Conservation (phyloP, 2,888 invertebrate genomes). For the Alloplasta piceator region DNA sequence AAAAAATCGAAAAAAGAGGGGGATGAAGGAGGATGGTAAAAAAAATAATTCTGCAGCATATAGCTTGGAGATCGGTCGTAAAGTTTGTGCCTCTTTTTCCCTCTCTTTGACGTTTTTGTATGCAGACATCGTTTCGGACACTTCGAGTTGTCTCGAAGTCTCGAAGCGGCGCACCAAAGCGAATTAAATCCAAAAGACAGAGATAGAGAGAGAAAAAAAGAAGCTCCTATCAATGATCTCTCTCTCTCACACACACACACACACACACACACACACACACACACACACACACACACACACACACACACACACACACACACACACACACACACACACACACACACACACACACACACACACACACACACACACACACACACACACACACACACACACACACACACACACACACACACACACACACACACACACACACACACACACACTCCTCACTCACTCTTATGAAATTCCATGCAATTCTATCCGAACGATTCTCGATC, state of each 20-base stretch:
- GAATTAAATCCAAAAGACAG: not conserved
- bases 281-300: not conserved
- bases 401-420: not conserved
- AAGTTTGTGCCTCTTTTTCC: slow-evolving; percentile 2
- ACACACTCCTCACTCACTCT: not conserved
- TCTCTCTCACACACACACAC: not conserved
- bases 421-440: not conserved
- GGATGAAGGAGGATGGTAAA: not conserved
- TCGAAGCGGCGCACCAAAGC: slow-evolving; percentile 61
- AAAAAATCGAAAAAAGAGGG: slow-evolving; percentile 18
- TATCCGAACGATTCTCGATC: slow-evolving; percentile 13
- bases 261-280: not conserved
- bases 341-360: not conserved
- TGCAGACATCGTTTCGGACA: slow-evolving; percentile 61
- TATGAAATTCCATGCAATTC: slow-evolving; percentile 26
- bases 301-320: not conserved
- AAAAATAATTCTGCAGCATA: not conserved
- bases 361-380: not conserved
- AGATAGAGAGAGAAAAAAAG: not conserved
- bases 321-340: not conserved
- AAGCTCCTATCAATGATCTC: slow-evolving; percentile 4
- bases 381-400: not conserved
- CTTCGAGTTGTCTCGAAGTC: slow-evolving; percentile 38
- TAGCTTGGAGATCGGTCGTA: not conserved
- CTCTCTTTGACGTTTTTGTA: slow-evolving; percentile 40